phyloP scores from a whole-genome alignment of 2,797 vertebrate genomes.

The Gouania willdenowi region DNA sequence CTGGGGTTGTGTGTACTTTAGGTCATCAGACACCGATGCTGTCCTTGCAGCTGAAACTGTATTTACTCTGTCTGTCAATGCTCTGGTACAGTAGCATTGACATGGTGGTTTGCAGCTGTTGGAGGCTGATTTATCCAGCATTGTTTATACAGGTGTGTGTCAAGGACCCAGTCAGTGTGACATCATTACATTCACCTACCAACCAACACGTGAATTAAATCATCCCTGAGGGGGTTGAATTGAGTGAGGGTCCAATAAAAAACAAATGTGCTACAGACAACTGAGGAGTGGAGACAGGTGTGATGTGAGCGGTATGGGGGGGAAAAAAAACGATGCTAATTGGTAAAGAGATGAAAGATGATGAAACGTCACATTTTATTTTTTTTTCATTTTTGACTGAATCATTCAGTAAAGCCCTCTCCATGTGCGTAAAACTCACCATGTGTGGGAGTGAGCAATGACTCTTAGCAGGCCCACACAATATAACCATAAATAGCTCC shows the following conservation, averaged over 20 bases:
- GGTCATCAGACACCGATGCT: constrained; percentile 57
- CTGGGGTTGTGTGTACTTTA: constrained; percentile 55
- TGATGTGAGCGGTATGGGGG: constrained; percentile 12
- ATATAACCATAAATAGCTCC: constrained; percentile 52
- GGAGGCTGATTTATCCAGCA: constrained; percentile 7
- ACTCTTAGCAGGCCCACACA: constrained; percentile 56
- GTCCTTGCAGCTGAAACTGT: constrained; percentile 42
- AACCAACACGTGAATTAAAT: constrained; percentile 59
- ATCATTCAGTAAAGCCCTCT: constrained; percentile 52
- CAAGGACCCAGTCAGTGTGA: constrained; percentile 46
- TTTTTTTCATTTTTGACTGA: constrained; percentile 54
- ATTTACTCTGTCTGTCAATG: constrained; percentile 23
- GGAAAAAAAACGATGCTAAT: background rate
- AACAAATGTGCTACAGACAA: constrained; percentile 14
- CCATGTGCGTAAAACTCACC: constrained; percentile 52
- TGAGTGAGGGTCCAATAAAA: constrained; percentile 24
- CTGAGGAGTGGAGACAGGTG: constrained; percentile 32
- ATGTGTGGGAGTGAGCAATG: constrained; percentile 52
- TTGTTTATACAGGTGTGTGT: constrained; percentile 61
- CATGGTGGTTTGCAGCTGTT: constrained; percentile 16
- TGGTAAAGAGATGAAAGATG: constrained; percentile 50
- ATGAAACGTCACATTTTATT: constrained; percentile 15
- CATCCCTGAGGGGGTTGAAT: constrained; percentile 29
- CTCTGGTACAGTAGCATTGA: constrained; percentile 4
- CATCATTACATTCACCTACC: constrained; percentile 54